Percentiles rank a stretch among this genome's conserved stretches.
phyloP scores from a whole-genome alignment of 2,888 invertebrate genomes.

The Troides helena region DNA sequence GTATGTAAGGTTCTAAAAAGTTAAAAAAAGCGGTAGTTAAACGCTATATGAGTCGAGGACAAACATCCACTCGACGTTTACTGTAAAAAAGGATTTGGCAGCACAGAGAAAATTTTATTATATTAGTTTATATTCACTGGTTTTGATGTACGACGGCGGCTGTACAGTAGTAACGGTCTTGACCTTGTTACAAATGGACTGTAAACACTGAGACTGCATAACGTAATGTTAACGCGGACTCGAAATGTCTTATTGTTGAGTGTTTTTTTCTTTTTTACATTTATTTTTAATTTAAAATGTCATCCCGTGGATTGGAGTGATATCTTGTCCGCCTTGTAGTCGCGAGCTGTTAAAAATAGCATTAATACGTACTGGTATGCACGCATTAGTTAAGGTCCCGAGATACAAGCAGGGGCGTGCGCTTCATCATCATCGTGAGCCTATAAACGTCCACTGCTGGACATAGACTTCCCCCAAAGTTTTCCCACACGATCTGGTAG shows the following conservation, averaged over 20 bases:
- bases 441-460: too few species aligned
- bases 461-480: too few species aligned
- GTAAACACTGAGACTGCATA: conserved; percentile 3
- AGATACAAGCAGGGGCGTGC: too few species aligned
- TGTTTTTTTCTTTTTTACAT: not conserved
- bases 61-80: conserved; percentile 20
- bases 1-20: not conserved
- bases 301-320: too few species aligned
- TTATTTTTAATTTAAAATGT: not conserved
- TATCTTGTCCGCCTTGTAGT: too few species aligned
- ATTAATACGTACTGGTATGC: too few species aligned
- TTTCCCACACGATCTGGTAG: too few species aligned
- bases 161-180: conserved; percentile 11
- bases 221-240: conserved; percentile 3
- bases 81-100: conserved; percentile 26
- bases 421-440: too few species aligned
- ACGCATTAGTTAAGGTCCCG: too few species aligned
- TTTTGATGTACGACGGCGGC: conserved; percentile 14
- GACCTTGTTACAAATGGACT: conserved; percentile 25
- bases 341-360: too few species aligned
- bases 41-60: conserved; percentile 18
- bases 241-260: conserved; percentile 14
- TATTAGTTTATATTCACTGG: conserved; percentile 20
- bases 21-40: not conserved
- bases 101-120: conserved; percentile 14